Conservation (phyloP, 2,113 vertebrate species). For the Catharus minimus region DNA sequence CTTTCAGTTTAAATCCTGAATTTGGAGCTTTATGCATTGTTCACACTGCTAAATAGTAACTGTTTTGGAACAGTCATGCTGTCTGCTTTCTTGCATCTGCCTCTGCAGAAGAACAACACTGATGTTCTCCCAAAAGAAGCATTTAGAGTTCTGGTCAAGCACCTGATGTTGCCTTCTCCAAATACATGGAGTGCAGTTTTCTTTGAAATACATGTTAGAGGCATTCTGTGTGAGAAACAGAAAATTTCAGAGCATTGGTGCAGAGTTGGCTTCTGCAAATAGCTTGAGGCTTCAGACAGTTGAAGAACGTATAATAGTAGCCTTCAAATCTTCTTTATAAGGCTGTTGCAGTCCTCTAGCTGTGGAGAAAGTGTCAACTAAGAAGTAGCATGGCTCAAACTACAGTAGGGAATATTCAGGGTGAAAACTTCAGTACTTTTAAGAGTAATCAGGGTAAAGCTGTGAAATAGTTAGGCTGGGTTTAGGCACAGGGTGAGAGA, state of each 20-base stretch:
- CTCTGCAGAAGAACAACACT: neutral
- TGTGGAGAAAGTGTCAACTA: neutral
- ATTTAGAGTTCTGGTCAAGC: neutral
- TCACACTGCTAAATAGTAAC: neutral
- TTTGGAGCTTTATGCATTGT: neutral
- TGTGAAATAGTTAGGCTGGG: neutral
- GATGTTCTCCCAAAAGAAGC: neutral
- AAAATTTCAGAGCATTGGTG: rapidly evolving
- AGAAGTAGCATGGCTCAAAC: neutral
- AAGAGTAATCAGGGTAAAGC: neutral
- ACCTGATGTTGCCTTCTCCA: neutral
- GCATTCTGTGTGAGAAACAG: neutral
- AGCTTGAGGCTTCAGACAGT: neutral
- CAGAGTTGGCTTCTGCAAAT: neutral
- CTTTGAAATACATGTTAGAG: neutral
- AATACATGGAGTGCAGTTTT: neutral
- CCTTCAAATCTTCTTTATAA: neutral
- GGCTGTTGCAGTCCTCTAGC: neutral
- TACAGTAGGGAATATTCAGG: neutral
- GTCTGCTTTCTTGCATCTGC: neutral
- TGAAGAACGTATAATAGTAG: neutral
- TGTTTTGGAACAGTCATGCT: neutral
- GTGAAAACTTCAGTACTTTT: neutral
- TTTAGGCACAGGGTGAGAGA: neutral
- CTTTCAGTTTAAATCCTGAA: neutral